Conservation (phyloP, 2,888 invertebrate genomes). For the Blastobasis lacticolella region DNA sequence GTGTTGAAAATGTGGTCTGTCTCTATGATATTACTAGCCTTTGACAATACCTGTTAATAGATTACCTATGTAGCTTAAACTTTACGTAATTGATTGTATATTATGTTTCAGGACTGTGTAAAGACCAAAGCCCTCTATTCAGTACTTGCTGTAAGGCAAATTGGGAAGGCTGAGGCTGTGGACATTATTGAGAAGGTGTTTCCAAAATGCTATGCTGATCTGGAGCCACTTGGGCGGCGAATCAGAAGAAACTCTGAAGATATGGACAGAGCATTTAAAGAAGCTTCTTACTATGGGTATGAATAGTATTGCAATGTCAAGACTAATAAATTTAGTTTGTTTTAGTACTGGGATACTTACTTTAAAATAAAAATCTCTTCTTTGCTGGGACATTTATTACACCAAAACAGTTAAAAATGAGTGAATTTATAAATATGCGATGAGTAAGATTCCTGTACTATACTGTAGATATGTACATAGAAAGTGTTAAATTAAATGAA, state of each 20-base stretch:
- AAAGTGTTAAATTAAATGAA: constrained; percentile 40
- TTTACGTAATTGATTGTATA: not conserved
- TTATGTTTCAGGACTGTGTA: constrained; percentile 83
- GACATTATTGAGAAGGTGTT: constrained; percentile 91
- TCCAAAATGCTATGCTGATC: constrained; percentile 90
- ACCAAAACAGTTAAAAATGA: no score
- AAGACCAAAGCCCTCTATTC: constrained; percentile 90
- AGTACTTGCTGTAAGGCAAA: constrained; percentile 85
- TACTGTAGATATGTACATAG: not conserved
- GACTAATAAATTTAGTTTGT: constrained; percentile 5
- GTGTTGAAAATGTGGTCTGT: no score
- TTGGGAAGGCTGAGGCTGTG: constrained; percentile 80
- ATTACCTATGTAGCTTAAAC: no score
- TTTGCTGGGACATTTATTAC: no score
- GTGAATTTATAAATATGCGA: constrained; percentile 9
- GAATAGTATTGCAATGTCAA: constrained; percentile 34
- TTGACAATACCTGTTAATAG: no score
- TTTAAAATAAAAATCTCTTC: no score
- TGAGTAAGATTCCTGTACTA: no score
- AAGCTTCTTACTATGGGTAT: constrained; percentile 87
- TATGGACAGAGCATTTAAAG: constrained; percentile 82
- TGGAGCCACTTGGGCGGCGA: constrained; percentile 92
- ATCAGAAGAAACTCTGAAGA: constrained; percentile 84
- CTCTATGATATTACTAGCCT: no score
- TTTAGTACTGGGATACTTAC: constrained; percentile 1